Evolutionary conservation across 2,888 invertebrate species (phyloP).

Genomic region (Marasmarcha lunaedactyla): DNA sequence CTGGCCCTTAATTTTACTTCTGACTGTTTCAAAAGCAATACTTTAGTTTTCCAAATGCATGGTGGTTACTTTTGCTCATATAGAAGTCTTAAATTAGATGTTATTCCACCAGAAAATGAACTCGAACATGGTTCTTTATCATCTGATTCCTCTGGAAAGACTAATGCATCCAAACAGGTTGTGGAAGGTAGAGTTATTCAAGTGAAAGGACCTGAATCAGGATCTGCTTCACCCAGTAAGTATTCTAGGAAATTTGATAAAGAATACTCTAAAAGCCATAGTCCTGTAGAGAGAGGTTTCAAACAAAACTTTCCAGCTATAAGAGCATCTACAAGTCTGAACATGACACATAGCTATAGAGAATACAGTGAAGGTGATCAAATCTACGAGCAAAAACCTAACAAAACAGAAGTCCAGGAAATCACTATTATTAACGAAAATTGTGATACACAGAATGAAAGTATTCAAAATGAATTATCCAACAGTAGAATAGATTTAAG

Average conservation of each 20-base stretch:
- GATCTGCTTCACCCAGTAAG: constrained; percentile 52
- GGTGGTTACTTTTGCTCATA: constrained; percentile 86
- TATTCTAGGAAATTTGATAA: constrained; percentile 35
- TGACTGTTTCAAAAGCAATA: constrained; percentile 76
- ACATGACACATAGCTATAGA: constrained; percentile 31
- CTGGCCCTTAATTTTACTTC: constrained; percentile 76
- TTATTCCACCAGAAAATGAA: constrained; percentile 56
- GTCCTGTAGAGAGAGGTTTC: constrained; percentile 51
- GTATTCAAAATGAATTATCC: constrained; percentile 39
- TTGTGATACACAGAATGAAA: constrained; percentile 38
- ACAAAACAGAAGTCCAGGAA: constrained; percentile 45
- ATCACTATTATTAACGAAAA: constrained; percentile 28
- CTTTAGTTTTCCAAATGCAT: constrained; percentile 87
- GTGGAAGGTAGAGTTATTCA: constrained; percentile 39
- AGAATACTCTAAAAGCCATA: constrained; percentile 61
- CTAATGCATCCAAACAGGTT: constrained; percentile 43
- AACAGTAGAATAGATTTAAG: constrained; percentile 52
- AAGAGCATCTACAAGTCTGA: constrained; percentile 41
- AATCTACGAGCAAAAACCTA: constrained; percentile 58
- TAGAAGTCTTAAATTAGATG: constrained; percentile 60
- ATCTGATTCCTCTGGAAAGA: constrained; percentile 49
- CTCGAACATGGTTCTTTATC: constrained; percentile 50
- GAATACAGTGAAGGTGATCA: constrained; percentile 33
- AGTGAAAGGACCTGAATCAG: constrained; percentile 36
- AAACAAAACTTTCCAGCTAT: constrained; percentile 45